phyloP scores from a whole-genome alignment of 2,888 invertebrate species.

The Nezara viridula region DNA sequence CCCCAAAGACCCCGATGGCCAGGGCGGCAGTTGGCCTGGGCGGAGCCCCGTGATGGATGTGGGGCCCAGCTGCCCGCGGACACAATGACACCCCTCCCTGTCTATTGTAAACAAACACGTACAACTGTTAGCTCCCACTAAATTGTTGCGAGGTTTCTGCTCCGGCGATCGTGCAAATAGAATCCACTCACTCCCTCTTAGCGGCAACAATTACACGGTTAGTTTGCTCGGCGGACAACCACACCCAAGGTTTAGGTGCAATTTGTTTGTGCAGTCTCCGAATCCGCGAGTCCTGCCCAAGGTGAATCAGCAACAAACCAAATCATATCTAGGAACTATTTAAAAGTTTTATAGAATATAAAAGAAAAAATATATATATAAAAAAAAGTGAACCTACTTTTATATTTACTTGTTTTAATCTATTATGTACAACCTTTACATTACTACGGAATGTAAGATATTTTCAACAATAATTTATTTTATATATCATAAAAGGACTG shows the following conservation, averaged over 20 bases:
- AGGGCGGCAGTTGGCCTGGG: conserved; percentile 21
- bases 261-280: conserved; percentile 14
- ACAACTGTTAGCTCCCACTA: conserved; percentile 65
- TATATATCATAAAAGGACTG: too few relatives aligned
- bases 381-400: too few relatives aligned
- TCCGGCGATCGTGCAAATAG: conserved; percentile 49
- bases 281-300: neutral
- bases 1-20: neutral
- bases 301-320: neutral
- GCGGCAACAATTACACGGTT: conserved; percentile 52
- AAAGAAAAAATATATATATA: too few relatives aligned
- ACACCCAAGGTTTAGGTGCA: neutral
- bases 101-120: conserved; percentile 64
- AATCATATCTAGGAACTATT: neutral
- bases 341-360: too few relatives aligned
- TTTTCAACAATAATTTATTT: too few relatives aligned
- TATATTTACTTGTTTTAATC: too few relatives aligned
- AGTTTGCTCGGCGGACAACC: conserved; percentile 9
- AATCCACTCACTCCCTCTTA: conserved; percentile 39
- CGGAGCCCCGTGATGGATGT: conserved; percentile 42
- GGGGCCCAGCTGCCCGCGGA: conserved; percentile 36
- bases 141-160: conserved; percentile 61
- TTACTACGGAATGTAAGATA: too few relatives aligned
- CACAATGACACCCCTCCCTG: conserved; percentile 45
- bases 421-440: too few relatives aligned